Evolutionary conservation across 2,113 vertebrate species (phyloP), one percentile per base, ranked within the genome.

Genomic region (Syngnathus typhle): DNA sequence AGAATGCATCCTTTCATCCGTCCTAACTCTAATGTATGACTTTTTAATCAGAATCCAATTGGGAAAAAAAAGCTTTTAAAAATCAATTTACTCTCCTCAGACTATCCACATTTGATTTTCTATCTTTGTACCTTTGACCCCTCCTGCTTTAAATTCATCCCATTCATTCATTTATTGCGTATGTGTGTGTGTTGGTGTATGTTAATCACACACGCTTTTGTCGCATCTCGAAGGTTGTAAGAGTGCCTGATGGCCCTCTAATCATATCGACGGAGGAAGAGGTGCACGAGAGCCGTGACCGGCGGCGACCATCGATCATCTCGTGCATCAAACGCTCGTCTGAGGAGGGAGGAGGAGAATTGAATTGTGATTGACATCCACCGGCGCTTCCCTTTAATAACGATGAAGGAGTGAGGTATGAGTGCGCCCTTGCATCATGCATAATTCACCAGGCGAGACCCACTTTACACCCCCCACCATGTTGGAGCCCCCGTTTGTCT

Each of bases 331-430:
- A 19, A 66, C 21, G 65, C 68, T 37, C 1, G 67, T 74, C 60
- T 67, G 69, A 62, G 43, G 16, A 21, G 5, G 59, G 68, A 56
- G 72, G 37, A 68, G 72, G 75, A 52, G 60, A 56, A 85, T 70
- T 41, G 71, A 76, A 77, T 39, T 74, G 82, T 89, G 81, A 89
- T 86, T 82, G 82, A 67, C 84, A 81, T 64, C 72, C 75, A 82
- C 82, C 82, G 78, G 21, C 76, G 83, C 80, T 83, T 77, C 78
- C 61, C 68, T 67, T 81, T 78, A 85, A 87, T 88, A 87, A 86
- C 84, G 82, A 81, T 85, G 72, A 88, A 81, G 85, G 70, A 84
- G 83, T 89, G 74, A 73, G 73, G 73, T 76, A 75, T 85, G 80
- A 80, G 77, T 81, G 84, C 76, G 70, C 82, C 80, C 82, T 85